A percentile compares a stretch with the other conserved stretches of the same genome.
Evolutionary conservation across 2,888 invertebrate genomes (phyloP).

Genomic region (Leptinotarsa haldemani): DNA sequence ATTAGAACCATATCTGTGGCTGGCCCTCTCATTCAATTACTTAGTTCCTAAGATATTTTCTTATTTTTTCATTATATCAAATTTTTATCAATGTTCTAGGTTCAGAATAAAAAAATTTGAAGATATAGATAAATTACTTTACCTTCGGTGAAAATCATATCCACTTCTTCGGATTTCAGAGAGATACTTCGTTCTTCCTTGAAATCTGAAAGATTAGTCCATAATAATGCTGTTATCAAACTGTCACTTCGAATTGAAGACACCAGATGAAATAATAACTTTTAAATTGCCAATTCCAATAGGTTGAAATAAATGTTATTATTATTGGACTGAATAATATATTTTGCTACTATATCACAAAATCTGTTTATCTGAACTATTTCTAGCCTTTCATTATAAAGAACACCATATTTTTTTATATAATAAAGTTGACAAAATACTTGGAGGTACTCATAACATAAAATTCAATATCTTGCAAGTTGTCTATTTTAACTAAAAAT

Average conservation of each 20-base stretch:
- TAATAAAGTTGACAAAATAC: not conserved
- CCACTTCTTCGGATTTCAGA: not conserved
- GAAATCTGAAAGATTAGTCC: conserved; percentile 2
- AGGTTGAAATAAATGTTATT: no score
- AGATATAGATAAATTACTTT: not conserved
- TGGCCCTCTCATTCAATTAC: not conserved
- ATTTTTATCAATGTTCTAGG: not conserved
- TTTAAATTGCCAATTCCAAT: no score
- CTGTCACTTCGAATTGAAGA: not conserved
- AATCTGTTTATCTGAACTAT: no score
- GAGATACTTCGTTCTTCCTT: conserved; percentile 4
- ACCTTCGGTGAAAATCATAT: conserved; percentile 4
- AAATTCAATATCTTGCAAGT: conserved; percentile 16
- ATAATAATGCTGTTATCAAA: not conserved
- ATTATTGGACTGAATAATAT: no score
- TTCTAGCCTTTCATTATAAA: no score
- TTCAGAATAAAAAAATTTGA: not conserved
- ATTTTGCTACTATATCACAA: no score
- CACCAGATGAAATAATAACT: no score
- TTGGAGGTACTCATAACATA: not conserved
- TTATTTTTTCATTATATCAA: not conserved
- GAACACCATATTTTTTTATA: no score
- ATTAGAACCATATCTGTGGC: no score
- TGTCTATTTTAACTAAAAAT: not conserved
- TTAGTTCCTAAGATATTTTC: not conserved